Evolutionary conservation across 1,140 invertebrate species (phyloP), one percentile per base, ranked within the genome.

Genomic region (Choristoneura fumiferana): DNA sequence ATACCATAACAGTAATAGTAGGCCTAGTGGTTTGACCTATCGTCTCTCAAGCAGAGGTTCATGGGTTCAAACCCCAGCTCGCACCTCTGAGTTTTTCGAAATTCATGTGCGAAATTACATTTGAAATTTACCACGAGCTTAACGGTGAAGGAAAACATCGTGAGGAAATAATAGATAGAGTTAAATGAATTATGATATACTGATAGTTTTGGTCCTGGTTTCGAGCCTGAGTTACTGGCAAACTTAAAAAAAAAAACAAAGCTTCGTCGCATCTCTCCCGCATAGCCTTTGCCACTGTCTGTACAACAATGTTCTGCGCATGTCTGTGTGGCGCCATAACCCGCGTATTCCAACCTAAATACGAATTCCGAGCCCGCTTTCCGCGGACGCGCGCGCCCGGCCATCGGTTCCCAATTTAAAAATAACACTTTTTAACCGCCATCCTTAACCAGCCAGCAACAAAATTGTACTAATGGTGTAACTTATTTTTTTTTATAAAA

Each of bases 311-410:
- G 22, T 6, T 65, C 45, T 79, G 81, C 84, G 84, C 81, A 81
- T 87, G 84, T 87, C 80, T 84, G 81, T 58, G 84, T 81, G 75
- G 78, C 81, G 76, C 78, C 76, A 78, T 84, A 75, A 76, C 83
- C 73, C 80, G 81, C 78, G 76, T 65, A 78, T 82, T 81, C 76
- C 84, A 87, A 87, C 84, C 84, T 84, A 87, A 84, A 84, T 87
- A 73, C 76, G 79, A 87, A 84, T 82, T 79, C 72, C 76, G 77
- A 79, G 80, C 80, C 73, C 72, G 73, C 76, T 74, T 73, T 70
- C 69, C 73, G 72, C 73, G 75, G 76, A 76, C 77, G 77, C 73
- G 73, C 63, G 67, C 74, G 69, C 76, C 73, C 74, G 72, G 76
- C 74, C 71, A 71, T 69, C 69, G 77, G 63, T 73, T 70, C 61